Conservation (phyloP, 37 sponge, comb jelly and placozoan genomes). For the Bolinopsis microptera region DNA sequence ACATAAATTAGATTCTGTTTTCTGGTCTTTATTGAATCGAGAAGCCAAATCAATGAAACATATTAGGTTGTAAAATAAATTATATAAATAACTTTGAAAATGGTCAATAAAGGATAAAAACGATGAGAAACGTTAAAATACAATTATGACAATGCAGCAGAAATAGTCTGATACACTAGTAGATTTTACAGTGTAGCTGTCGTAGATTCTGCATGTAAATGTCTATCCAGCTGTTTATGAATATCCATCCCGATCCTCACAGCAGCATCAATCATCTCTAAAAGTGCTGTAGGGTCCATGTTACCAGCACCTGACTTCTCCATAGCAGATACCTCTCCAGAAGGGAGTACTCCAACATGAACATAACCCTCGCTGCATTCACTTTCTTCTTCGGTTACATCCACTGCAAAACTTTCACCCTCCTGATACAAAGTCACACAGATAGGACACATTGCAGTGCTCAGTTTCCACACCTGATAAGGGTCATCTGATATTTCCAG, state of each 20-base stretch:
- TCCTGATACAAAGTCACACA: conserved; percentile 46
- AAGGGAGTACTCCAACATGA: conserved; percentile 45
- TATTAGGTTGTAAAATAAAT: no score
- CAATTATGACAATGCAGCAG: no score
- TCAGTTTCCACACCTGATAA: conserved; percentile 47
- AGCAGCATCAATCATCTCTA: conserved; percentile 53
- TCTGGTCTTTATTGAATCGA: no score
- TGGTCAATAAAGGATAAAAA: no score
- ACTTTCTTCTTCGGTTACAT: conserved; percentile 39
- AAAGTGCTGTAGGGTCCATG: background rate
- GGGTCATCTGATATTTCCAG: conserved; percentile 53
- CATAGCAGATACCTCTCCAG: conserved; percentile 48
- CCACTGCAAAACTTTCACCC: conserved; percentile 33
- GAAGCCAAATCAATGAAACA: no score
- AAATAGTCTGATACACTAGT: no score
- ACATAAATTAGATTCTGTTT: no score
- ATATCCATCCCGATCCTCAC: conserved; percentile 21
- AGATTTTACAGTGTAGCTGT: conserved; percentile 18
- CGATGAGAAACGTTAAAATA: no score
- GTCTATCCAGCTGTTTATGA: conserved; percentile 22
- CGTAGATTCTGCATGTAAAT: conserved; percentile 14
- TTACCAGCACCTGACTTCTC: conserved; percentile 65
- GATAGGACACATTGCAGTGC: conserved; percentile 24
- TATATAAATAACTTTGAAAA: no score
- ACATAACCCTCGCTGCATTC: conserved; percentile 24